Evolutionary conservation across 2,797 vertebrate species (phyloP).

Genomic region (Valencia hispanica): DNA sequence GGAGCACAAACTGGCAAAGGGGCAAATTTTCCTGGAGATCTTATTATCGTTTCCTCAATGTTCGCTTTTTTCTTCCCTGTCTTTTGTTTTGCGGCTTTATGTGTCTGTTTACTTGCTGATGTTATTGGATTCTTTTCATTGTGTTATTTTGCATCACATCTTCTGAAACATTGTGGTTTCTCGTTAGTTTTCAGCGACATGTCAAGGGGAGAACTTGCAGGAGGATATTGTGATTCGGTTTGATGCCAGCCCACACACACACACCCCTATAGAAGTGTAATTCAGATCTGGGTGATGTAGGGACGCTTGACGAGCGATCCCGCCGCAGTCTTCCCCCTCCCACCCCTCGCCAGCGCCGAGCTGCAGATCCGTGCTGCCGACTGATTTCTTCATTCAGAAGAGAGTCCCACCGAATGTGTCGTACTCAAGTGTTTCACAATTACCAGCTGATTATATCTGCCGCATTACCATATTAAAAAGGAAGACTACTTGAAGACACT

Average conservation of each 20-base stretch:
- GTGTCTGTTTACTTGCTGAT: neutral
- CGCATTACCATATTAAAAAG: constrained; percentile 82
- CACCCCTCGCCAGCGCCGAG: constrained; percentile 25
- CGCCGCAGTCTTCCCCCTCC: constrained; percentile 26
- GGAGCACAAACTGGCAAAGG: neutral
- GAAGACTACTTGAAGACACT: constrained; percentile 76
- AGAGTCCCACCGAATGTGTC: constrained; percentile 63
- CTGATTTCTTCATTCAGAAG: constrained; percentile 71
- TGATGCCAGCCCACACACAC: constrained; percentile 33
- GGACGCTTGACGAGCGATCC: constrained; percentile 35
- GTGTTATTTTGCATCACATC: neutral
- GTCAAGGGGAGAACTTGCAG: neutral
- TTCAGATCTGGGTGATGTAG: constrained; percentile 36
- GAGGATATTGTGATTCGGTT: neutral
- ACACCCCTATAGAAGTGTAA: constrained; percentile 49
- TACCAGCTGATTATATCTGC: constrained; percentile 78
- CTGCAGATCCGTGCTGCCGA: constrained; percentile 27
- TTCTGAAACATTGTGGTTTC: neutral
- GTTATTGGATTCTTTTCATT: neutral
- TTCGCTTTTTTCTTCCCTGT: neutral
- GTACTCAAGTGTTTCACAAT: constrained; percentile 79
- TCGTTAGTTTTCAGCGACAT: neutral
- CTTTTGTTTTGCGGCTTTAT: neutral
- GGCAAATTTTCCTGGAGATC: neutral
- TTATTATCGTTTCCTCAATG: neutral